Percentiles rank a stretch among this genome's conserved stretches.
Evolutionary conservation across 2,888 invertebrate species (phyloP).

Genomic region (Axea sp.): DNA sequence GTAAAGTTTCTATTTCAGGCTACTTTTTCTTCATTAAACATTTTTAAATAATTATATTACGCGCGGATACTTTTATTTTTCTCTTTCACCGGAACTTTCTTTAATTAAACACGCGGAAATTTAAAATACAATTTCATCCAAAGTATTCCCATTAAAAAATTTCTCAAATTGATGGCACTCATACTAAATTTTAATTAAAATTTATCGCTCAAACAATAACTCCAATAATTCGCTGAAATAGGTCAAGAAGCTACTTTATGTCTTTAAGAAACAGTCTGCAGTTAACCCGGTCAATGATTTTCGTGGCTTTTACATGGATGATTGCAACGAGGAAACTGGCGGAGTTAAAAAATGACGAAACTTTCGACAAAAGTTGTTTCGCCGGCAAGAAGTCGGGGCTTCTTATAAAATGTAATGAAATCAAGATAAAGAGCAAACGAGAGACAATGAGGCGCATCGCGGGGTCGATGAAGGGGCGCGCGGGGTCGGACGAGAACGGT

Average conservation of each 20-base stretch:
- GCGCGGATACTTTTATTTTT: slow-evolving; percentile 3
- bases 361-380: slow-evolving; percentile 48
- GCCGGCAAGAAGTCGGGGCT: slow-evolving; percentile 33
- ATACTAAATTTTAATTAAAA: slow-evolving; percentile 53
- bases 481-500: not conserved
- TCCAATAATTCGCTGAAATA: slow-evolving; percentile 36
- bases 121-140: slow-evolving; percentile 30
- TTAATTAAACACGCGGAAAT: slow-evolving; percentile 44
- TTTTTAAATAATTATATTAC: slow-evolving; percentile 38
- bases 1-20: too few species aligned
- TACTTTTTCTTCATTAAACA: too few species aligned
- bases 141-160: slow-evolving; percentile 30
- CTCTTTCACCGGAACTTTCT: not conserved
- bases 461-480: slow-evolving; percentile 12
- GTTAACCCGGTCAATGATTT: slow-evolving; percentile 51
- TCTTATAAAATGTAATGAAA: slow-evolving; percentile 70
- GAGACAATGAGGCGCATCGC: slow-evolving; percentile 56
- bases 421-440: slow-evolving; percentile 67
- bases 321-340: slow-evolving; percentile 11
- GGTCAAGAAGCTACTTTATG: slow-evolving; percentile 48
- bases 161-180: slow-evolving; percentile 40
- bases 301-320: slow-evolving; percentile 33
- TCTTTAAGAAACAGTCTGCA: slow-evolving; percentile 28
- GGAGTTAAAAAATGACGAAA: slow-evolving; percentile 47
- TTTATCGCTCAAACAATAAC: slow-evolving; percentile 51